Base-by-base conservation (phyloP, 2,797 vertebrate genomes). In the Kryptolebias ocellatus region DNA sequence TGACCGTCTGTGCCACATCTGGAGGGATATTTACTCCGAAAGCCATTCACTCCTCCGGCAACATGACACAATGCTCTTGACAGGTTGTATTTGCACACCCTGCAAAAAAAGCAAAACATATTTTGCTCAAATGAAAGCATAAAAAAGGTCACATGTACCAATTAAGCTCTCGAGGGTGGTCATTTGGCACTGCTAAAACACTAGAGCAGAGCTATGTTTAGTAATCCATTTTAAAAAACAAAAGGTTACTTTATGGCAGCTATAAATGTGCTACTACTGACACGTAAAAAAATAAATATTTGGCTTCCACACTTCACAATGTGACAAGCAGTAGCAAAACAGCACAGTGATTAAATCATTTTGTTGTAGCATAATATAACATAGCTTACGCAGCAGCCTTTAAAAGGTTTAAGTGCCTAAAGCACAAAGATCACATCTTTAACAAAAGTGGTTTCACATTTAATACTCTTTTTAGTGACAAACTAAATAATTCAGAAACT, bases 1-100 rank as follows among this genome's bases (percentile, higher is more conserved):
- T 96, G 89, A 93, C 84, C 86, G 74, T 94, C 92, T 92, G 72
- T 88, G 88, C 90, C 89, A 92, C 92, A 94, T 94, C 94, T 90
- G 88, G 92, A 71, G 85, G 80, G 87, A 81, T 92, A 91, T 94
- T 93, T 93, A 94, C 91, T 91, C 88, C 88, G 83, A 65, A 70
- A 79, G 62, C 85, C 81, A 89, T 93, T 93, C 91, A 92, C 88
- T 85, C 86, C 78, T 65, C 69, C 61, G 62, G 78, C 70, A 78
- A 65, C 65, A 80, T 88, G 79, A 82, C 86, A 93, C 89, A 92
- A 90, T 92, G 81, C 77, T 76, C 80, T 80, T 91, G 86, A 90
- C 90, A 92, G 81, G 62, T 74, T 84, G 76, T 76, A 79, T 93
- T 92, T 89, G 78, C 85, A 78, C 84, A 74, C 62, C 58, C 79